Evolutionary conservation across 1,140 invertebrate species (phyloP).

Genomic region (Caenorhabditis latens): DNA sequence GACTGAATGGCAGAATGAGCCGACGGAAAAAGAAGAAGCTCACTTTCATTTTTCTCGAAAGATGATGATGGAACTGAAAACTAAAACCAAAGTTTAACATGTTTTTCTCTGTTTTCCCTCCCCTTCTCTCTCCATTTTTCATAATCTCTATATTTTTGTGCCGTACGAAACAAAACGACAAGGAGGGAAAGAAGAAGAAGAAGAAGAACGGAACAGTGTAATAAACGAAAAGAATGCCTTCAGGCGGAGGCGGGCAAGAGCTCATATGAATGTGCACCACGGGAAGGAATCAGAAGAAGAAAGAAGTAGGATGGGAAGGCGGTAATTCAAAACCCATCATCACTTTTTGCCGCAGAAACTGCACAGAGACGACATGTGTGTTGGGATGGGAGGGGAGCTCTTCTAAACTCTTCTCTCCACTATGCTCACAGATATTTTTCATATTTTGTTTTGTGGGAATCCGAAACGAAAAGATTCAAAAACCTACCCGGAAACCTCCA

Average conservation of each 20-base stretch:
- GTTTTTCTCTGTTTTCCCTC: not conserved
- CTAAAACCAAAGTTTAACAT: constrained; percentile 55
- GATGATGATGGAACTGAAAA: constrained; percentile 23
- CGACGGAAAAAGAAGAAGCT: not conserved
- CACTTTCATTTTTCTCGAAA: too few relatives aligned
- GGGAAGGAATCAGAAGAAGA: not conserved
- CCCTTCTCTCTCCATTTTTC: not conserved
- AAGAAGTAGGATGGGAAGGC: not conserved
- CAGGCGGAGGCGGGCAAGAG: constrained; percentile 11
- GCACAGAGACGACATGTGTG: not conserved
- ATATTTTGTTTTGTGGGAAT: too few relatives aligned
- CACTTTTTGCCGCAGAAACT: constrained; percentile 17
- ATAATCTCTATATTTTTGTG: not conserved
- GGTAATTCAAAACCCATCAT: constrained; percentile 54
- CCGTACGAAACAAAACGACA: not conserved
- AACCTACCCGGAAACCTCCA: too few relatives aligned
- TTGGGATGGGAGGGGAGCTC: not conserved
- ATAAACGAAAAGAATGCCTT: constrained; percentile 4
- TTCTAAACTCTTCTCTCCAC: not conserved
- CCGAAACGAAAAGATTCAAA: too few relatives aligned
- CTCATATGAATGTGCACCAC: not conserved
- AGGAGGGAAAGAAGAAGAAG: not conserved
- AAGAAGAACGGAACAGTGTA: constrained; percentile 14
- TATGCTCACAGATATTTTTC: too few relatives aligned
- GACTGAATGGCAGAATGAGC: constrained; percentile 25